These are phyloP conservation scores for Diploptera punctata DNA, from an alignment of 2,888 invertebrate genomes.

Conservation along the genomic window DNA sequence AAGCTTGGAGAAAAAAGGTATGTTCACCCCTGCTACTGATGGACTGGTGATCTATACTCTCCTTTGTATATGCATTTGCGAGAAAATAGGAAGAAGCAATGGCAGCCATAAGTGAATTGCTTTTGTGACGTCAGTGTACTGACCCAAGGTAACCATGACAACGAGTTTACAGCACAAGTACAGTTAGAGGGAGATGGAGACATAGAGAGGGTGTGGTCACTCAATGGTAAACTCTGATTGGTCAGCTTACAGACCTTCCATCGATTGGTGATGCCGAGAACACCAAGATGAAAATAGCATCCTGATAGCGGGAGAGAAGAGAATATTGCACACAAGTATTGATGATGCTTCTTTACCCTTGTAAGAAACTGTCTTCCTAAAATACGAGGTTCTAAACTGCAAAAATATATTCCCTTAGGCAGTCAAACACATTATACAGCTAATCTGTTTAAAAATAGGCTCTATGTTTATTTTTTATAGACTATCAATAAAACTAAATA, in stretches of 20 bases:
- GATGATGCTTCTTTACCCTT: not conserved
- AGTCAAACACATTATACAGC: too few species aligned
- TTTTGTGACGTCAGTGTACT: conserved; percentile 20
- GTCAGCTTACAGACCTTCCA: conserved; percentile 13
- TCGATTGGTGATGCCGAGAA: conserved; percentile 20
- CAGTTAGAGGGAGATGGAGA: conserved; percentile 5
- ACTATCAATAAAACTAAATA: too few species aligned
- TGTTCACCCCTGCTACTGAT: too few species aligned
- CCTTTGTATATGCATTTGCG: too few species aligned
- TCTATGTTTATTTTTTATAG: too few species aligned
- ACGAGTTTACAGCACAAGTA: conserved; percentile 15
- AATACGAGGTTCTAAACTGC: too few species aligned
- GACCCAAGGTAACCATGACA: conserved; percentile 18
- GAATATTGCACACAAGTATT: not conserved
- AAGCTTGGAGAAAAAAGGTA: too few species aligned
- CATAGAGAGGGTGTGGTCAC: conserved; percentile 27
- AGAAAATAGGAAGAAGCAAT: not conserved
- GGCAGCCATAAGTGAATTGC: conserved; percentile 23
- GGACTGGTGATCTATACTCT: too few species aligned
- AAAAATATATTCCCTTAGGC: too few species aligned
- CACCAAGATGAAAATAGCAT: not conserved
- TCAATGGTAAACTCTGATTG: conserved; percentile 33
- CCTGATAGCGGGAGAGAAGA: not conserved
- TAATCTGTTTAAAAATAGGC: too few species aligned
- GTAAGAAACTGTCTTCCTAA: too few species aligned